Evolutionary conservation across 1,140 invertebrate genomes (phyloP).

Genomic region (Bombus picipes): DNA sequence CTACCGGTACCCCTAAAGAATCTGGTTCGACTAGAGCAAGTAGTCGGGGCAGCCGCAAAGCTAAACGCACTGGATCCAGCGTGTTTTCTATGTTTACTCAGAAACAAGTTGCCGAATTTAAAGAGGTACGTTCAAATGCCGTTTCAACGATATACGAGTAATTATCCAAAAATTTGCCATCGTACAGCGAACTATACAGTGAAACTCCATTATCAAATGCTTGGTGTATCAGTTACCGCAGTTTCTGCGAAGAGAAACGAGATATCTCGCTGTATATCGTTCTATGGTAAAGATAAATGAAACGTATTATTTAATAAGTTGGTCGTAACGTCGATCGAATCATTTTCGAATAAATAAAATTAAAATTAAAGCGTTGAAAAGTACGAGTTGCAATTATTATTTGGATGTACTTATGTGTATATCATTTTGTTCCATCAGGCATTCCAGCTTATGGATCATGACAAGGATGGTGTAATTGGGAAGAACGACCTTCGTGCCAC

Average conservation of each 20-base stretch:
- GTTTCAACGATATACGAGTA: background rate
- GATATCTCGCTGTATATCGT: no score
- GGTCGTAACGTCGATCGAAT: background rate
- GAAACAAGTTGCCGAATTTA: constrained; percentile 97
- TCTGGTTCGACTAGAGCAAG: constrained; percentile 90
- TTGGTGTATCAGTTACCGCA: background rate
- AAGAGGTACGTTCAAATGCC: constrained; percentile 87
- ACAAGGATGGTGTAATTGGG: constrained; percentile 98
- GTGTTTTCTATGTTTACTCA: constrained; percentile 98
- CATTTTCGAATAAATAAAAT: background rate
- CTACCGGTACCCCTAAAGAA: constrained; percentile 80
- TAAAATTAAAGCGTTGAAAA: background rate
- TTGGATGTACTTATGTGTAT: no score
- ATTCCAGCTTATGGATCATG: constrained; percentile 99
- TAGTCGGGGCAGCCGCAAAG: constrained; percentile 89
- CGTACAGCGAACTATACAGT: no score
- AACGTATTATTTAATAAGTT: background rate
- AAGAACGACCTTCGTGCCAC: constrained; percentile 97
- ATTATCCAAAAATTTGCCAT: no score
- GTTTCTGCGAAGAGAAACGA: background rate
- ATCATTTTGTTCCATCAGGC: constrained; percentile 84
- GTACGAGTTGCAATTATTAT: background rate
- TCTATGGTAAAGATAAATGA: background rate
- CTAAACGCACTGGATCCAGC: constrained; percentile 94
- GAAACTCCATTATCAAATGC: background rate